Conservation (phyloP, 2,113 vertebrate genomes). For the Pseudopodoces humilis region DNA sequence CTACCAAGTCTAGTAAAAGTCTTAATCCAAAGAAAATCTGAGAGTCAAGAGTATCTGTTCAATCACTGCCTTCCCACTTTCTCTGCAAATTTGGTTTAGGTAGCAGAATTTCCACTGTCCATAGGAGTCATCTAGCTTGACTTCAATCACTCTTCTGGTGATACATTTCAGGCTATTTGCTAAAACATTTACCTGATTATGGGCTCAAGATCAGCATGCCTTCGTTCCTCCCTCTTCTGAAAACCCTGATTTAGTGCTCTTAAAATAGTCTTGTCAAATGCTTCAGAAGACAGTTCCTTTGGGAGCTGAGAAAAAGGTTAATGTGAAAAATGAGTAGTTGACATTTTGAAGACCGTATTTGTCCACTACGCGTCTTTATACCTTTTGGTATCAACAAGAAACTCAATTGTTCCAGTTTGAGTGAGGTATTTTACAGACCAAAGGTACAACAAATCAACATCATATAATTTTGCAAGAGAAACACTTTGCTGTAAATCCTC, state of each 20-base stretch:
- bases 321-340: not conserved
- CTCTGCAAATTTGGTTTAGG: not conserved
- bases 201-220: constrained; percentile 82
- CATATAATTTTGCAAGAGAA: not conserved
- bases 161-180: not conserved
- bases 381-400: not conserved
- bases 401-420: not conserved
- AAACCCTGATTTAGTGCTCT: constrained; percentile 86
- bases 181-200: constrained; percentile 80
- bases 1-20: not conserved
- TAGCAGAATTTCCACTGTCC: not conserved
- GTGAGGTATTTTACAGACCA: not conserved
- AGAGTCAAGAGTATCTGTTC: not conserved
- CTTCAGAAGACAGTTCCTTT: constrained; percentile 88
- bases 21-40: not conserved
- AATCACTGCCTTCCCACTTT: not conserved
- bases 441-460: not conserved
- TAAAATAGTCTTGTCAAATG: constrained; percentile 90
- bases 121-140: not conserved
- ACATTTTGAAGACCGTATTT: not conserved
- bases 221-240: constrained; percentile 81
- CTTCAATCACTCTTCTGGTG: not conserved
- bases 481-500: not conserved
- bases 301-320: constrained; percentile 81
- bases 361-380: not conserved